Conservation (phyloP, 1,140 invertebrate species). For the Drosophila pseudoobscura region DNA sequence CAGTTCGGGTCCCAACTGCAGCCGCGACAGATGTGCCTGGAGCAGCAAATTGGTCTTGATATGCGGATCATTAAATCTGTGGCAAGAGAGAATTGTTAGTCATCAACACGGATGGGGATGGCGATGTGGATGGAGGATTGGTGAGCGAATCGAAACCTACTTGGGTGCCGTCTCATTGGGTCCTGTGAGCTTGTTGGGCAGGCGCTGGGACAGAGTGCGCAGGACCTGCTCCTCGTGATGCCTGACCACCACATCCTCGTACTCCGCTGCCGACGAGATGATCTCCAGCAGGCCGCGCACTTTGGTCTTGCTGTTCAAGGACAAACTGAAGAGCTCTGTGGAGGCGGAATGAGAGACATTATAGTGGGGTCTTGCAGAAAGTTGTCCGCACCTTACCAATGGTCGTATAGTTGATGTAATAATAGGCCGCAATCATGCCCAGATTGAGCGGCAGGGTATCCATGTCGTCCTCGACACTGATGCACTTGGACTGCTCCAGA, state of each 20-base stretch:
- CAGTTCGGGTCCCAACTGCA: conserved; percentile 97
- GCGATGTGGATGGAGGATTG: no score
- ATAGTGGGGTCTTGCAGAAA: not conserved
- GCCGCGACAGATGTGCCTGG: conserved; percentile 97
- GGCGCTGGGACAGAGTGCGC: conserved; percentile 89
- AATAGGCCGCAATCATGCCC: conserved; percentile 99
- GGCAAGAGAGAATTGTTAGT: not conserved
- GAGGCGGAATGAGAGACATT: conserved; percentile 34
- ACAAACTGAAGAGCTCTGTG: conserved; percentile 97
- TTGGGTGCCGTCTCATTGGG: conserved; percentile 85
- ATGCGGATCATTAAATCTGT: conserved; percentile 97
- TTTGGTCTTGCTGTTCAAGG: conserved; percentile 98
- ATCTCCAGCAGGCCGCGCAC: conserved; percentile 98
- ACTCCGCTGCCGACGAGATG: conserved; percentile 98
- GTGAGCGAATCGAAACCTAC: conserved; percentile 54
- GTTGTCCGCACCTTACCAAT: conserved; percentile 88
- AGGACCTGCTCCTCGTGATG: conserved; percentile 97
- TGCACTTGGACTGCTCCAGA: conserved; percentile 98
- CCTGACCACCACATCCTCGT: conserved; percentile 96
- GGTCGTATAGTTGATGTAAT: conserved; percentile 99
- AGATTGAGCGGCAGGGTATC: conserved; percentile 97
- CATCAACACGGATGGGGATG: not conserved
- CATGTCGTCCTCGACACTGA: conserved; percentile 99
- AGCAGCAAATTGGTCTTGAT: conserved; percentile 98
- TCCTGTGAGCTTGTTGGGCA: conserved; percentile 91